Evolutionary conservation across 2,113 vertebrate genomes (phyloP), one percentile per base, ranked within the genome.

Genomic region (Burhinus bistriatus): DNA sequence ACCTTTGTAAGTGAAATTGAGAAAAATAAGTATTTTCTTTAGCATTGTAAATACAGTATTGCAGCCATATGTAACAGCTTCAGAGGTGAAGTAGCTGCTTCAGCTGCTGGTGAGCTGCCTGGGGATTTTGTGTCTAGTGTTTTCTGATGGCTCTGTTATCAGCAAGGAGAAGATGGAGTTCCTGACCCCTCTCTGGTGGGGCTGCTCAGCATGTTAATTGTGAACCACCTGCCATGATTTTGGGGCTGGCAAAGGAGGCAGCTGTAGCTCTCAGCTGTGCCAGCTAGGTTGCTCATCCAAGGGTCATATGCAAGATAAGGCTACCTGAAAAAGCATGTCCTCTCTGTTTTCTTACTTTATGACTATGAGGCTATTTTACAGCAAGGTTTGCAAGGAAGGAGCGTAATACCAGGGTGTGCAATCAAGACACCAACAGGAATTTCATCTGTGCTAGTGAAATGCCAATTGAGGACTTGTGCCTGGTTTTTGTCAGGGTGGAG

Each of bases 351-450:
- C 65, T 69, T 86, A 18, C 18, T 90, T 61, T 11, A 7, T 70
- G 73, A 15, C 15, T 58, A 12, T 7, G 9, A 59, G n/a, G 19
- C 34, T 45, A 18, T 85, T 83, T 47, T 54, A 47, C 49, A 69
- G 71, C 17, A 79, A 27, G 2, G 21, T 59, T 82, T 93, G 42
- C 18, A 66, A 66, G 51, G 19, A 80, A 73, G 26, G 38, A 47
- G 16, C 0, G 1, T 40, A 57, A 52, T 20, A 38, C 8, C 16
- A 29, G 64, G 14, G 7, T 0, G 0, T 23, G 32, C 32, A 59
- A 2, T 84, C 40, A 34, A 57, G 55, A 76, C 23, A 66, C 45
- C 32, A 55, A 16, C 15, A 66, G 27, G 20, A 70, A 81, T 92
- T 38, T 96, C 42, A 10, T 73, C 21, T 80, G 38, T 75, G 32